Base-by-base conservation (phyloP, 2,113 vertebrate species). In the Otocyon megalotis region DNA sequence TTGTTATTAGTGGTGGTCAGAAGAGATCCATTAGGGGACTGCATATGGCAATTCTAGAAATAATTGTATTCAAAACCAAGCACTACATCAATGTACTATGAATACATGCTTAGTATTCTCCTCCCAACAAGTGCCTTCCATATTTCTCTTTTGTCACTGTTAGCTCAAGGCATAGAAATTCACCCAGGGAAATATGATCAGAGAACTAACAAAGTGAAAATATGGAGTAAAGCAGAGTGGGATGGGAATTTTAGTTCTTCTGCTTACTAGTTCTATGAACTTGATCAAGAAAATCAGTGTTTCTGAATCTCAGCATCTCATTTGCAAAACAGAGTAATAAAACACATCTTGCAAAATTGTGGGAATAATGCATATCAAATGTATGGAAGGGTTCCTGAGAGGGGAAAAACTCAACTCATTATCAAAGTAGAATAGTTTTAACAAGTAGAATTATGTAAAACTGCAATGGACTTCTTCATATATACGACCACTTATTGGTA, bases 221-320 rank as follows among this genome's bases (percentile, higher is more conserved):
- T n/a, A 65, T 17, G 14, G 37, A 88, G 17, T 53, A 11, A 87
- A 76, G 67, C 2, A 13, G 26, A 88, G 7, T 37, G 22, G 72
- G 14, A 28, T 50, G 30, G 32, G 35, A 37, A 77, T 53, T 88
- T 87, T 28, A 74, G 17, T 1, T 92, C 67, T 79, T 8, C 19
- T 91, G 15, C 60, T 65, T 65, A 54, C n/a, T 53, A n/a, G 54
- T 72, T 93, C 84, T 86, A 9, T 56, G 48, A 85, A 84, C 19
- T 62, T 93, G 54, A 90, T 30, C 37, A 93, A 85, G 53, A 95
- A 94, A 94, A 60, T 94, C 85, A 81, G 0, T 93, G 43, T 92
- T 92, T 97, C n/a, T 72, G 7, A 88, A 82, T 88, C 60, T 83
- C 32, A 72, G 17, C 53, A 79, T 35, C 19, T 97, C 35, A 76